These are phyloP conservation scores for Papilio demoleus DNA, from an alignment of 2,888 invertebrate species.

Conservation along the genomic window DNA sequence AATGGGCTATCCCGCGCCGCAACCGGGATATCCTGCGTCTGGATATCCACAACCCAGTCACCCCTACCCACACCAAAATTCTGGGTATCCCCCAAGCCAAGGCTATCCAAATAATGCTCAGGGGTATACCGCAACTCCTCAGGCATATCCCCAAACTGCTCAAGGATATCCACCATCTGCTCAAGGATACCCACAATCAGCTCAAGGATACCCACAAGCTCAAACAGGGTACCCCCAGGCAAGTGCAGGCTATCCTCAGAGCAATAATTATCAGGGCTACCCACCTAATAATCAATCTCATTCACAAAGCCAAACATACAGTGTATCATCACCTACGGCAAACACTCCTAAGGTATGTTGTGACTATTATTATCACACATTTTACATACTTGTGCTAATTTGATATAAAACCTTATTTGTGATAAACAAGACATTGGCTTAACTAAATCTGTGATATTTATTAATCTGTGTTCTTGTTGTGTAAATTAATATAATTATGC, in stretches of 20 bases:
- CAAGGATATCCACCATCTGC: conserved; percentile 52
- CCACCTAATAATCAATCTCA: conserved; percentile 55
- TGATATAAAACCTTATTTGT: conserved; percentile 51
- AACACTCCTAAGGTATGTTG: conserved; percentile 66
- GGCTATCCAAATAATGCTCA: conserved; percentile 50
- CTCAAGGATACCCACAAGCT: conserved; percentile 50
- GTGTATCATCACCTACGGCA: conserved; percentile 59
- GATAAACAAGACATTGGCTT: conserved; percentile 66
- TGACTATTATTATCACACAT: conserved; percentile 41
- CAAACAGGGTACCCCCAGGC: conserved; percentile 49
- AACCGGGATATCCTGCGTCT: conserved; percentile 62
- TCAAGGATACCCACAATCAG: conserved; percentile 57
- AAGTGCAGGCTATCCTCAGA: conserved; percentile 55
- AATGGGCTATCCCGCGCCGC: conserved; percentile 71
- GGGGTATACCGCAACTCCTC: conserved; percentile 48
- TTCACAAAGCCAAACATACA: conserved; percentile 60
- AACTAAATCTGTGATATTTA: conserved; percentile 40
- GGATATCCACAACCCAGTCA: conserved; percentile 70
- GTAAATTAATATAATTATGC: conserved; percentile 1
- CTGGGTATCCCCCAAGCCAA: conserved; percentile 38
- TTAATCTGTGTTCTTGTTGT: background rate
- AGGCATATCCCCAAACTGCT: conserved; percentile 55
- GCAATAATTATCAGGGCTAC: conserved; percentile 65
- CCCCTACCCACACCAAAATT: conserved; percentile 47
- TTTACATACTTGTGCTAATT: conserved; percentile 43